A percentile compares a stretch with the other conserved stretches of the same genome.
These are phyloP conservation scores for Xiphophorus couchianus DNA, from an alignment of 2,113 vertebrate species.

Conservation along the genomic window DNA sequence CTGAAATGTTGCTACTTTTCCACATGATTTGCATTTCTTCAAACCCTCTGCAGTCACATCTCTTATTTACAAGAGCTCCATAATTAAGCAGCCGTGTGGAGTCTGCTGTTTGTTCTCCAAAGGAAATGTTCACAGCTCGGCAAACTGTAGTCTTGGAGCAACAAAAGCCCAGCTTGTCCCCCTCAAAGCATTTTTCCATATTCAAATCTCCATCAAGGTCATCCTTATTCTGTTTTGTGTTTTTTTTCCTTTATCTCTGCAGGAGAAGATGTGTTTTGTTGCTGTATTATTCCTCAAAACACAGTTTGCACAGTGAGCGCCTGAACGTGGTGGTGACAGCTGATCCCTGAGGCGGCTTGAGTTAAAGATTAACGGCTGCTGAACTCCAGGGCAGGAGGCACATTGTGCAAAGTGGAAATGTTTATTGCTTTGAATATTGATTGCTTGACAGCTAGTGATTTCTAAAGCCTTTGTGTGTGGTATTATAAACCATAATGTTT, in stretches of 20 bases:
- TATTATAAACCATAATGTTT: conserved; percentile 4
- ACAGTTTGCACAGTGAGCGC: conserved; percentile 5
- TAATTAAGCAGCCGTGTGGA: neutral
- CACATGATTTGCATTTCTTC: neutral
- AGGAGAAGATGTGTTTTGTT: neutral
- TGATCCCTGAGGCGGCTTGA: conserved; percentile 32
- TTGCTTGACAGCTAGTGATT: neutral
- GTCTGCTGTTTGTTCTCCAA: neutral
- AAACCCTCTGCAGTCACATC: neutral
- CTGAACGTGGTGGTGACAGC: conserved; percentile 19
- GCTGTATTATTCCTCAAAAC: neutral
- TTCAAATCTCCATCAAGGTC: neutral
- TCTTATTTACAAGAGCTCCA: neutral
- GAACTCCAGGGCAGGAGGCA: conserved; percentile 16
- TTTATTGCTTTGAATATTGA: conserved; percentile 17
- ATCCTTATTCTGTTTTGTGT: neutral
- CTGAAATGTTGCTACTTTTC: neutral
- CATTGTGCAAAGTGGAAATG: conserved; percentile 34
- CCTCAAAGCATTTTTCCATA: neutral
- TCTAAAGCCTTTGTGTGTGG: neutral
- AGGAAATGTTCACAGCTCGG: neutral
- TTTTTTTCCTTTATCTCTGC: neutral
- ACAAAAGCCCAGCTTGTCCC: neutral
- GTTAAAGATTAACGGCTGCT: conserved; percentile 33
- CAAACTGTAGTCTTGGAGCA: neutral